phyloP scores from a whole-genome alignment of 2,888 invertebrate species.

The Terebella lapidaria region DNA sequence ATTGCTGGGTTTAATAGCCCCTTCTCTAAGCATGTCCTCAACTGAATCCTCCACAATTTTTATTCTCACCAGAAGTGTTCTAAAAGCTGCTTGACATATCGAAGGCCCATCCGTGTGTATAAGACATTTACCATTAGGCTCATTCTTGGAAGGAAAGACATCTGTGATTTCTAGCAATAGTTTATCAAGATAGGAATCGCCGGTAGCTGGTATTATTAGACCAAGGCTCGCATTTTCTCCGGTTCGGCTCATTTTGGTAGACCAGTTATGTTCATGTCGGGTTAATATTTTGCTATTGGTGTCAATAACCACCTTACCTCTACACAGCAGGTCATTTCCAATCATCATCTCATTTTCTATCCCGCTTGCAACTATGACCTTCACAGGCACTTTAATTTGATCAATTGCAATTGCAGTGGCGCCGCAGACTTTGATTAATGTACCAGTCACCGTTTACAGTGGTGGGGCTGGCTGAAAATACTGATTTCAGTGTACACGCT shows the following conservation, averaged over 20 bases:
- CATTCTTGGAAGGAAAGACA: not conserved
- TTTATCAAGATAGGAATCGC: not conserved
- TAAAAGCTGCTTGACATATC: not conserved
- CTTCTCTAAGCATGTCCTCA: not conserved
- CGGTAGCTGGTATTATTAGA: not conserved
- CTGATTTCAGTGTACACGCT: no score
- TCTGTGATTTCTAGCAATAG: not conserved
- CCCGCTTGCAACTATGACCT: not conserved
- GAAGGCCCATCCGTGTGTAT: not conserved
- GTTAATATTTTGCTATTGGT: not conserved
- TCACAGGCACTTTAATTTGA: no score
- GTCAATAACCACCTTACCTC: not conserved
- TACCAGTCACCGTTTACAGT: no score
- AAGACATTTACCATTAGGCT: not conserved
- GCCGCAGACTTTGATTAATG: no score
- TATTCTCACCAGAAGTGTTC: not conserved
- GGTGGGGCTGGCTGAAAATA: no score
- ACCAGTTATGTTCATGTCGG: not conserved
- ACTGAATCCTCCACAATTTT: not conserved
- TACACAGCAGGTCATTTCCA: not conserved
- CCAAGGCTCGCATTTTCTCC: not conserved
- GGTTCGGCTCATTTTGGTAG: not conserved
- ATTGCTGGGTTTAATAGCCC: not conserved
- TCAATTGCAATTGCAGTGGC: no score
- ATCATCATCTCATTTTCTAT: not conserved